A percentile compares a stretch with the other conserved stretches of the same genome.
Evolutionary conservation across 1,140 invertebrate genomes (phyloP).

Genomic region (Pseudomyrmex concolor): DNA sequence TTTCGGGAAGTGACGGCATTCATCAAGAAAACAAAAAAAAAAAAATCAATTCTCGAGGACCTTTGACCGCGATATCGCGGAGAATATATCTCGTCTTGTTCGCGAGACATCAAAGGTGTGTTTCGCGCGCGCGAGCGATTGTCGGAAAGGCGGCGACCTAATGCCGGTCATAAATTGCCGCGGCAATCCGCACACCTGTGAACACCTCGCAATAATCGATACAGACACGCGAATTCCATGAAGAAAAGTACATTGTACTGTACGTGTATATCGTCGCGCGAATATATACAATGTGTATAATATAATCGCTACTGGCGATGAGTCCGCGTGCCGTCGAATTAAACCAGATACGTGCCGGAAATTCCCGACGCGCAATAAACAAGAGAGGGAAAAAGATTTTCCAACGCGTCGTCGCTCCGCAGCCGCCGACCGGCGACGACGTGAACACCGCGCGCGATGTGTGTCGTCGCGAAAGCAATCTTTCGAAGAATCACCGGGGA

Average conservation of each 20-base stretch:
- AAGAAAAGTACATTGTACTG: not conserved
- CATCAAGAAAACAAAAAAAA: slow-evolving; percentile 11
- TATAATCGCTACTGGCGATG: not conserved
- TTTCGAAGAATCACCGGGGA: slow-evolving; percentile 47
- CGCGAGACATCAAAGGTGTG: slow-evolving; percentile 25
- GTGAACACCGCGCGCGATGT: slow-evolving; percentile 33
- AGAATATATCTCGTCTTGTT: not conserved
- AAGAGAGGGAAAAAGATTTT: slow-evolving; percentile 37
- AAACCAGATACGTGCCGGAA: not conserved
- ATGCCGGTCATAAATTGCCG: slow-evolving; percentile 25
- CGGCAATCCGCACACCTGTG: slow-evolving; percentile 22
- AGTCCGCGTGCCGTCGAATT: too few species aligned
- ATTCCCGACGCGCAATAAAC: slow-evolving; percentile 17
- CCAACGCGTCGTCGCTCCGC: slow-evolving; percentile 20
- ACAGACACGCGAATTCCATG: not conserved
- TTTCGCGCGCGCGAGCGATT: not conserved
- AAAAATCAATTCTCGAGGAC: slow-evolving; percentile 54
- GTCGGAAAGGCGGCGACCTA: slow-evolving; percentile 8
- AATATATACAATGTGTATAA: not conserved
- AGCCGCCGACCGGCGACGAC: slow-evolving; percentile 20
- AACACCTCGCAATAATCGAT: not conserved
- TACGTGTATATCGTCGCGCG: not conserved
- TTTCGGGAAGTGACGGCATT: slow-evolving; percentile 39
- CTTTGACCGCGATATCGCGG: not conserved
- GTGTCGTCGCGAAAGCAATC: slow-evolving; percentile 58